Evolutionary conservation across 2,113 vertebrate genomes (phyloP), one percentile per base, ranked within the genome.

Genomic region (Dromas ardeola): DNA sequence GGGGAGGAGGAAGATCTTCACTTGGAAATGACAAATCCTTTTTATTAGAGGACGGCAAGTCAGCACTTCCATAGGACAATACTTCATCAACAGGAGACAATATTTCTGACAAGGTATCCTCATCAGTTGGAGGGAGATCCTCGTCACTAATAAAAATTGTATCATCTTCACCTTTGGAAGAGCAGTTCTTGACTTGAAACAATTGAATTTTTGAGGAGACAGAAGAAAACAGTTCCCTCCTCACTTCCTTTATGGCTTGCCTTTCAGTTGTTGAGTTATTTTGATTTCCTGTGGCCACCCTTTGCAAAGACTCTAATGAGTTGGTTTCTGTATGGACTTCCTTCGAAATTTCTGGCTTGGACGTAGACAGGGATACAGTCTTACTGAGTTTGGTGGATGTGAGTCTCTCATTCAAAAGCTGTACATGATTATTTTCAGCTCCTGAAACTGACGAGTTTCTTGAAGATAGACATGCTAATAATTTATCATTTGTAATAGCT

Each of bases 51-150:
- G 96, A 94, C 11, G 82, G 94, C 66, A 98, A 96, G 77, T 98
- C 96, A 27, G 97, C 96, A 76, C 98, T 98, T 97, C 98, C 89
- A 17, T 96, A 98, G 36, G 98, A 98, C 76, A 98, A 95, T 70
- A 97, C 96, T 74, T 98, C 97, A 45, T 98, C 98, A 52, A 97
- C 78, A 3, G 98, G 98, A 72, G 98, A 98, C 43, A 91, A 81
- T 65, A 98, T 96, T 92, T 98, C 99, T 11, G 73, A 97, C 94
- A 98, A 88, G 56, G 63, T 32, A 4, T 84, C 70, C 30, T 95
- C 52, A 14, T 40, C 70, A 21, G 20, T 1, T 8, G 65, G 52
- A 81, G 62, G 22, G 27, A 38, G 32, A 93, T 82, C 52, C 63
- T 86, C 81, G 50, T 69, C 93, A 8, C 45, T 52, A 21, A 78